Conservation (phyloP, 1,140 invertebrate species). For the Gryon sp. region DNA sequence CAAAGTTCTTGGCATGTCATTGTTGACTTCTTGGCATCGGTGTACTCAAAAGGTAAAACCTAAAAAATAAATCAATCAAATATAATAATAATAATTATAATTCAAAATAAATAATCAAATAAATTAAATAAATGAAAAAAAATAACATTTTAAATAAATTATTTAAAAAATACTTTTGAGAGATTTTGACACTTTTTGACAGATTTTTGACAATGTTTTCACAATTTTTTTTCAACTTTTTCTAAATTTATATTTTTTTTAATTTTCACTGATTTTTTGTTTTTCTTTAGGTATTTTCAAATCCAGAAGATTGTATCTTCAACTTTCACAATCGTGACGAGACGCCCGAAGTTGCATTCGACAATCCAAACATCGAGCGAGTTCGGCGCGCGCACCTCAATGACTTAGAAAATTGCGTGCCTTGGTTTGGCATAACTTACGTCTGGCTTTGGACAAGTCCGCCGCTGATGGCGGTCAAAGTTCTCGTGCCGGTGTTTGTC, state of each 20-base stretch:
- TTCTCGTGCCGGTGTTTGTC: conserved; percentile 82
- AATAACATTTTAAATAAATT: too few relatives aligned
- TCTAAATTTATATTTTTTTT: too few relatives aligned
- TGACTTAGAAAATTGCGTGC: conserved; percentile 85
- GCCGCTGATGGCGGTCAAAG: conserved; percentile 76
- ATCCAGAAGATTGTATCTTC: conserved; percentile 79
- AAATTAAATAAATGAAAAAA: too few relatives aligned
- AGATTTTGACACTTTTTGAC: too few relatives aligned
- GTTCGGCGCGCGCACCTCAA: conserved; percentile 84
- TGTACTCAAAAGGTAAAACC: conserved; percentile 81
- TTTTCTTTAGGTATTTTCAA: conserved; percentile 80
- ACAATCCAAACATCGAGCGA: conserved; percentile 82
- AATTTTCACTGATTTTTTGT: too few relatives aligned
- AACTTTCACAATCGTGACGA: conserved; percentile 58
- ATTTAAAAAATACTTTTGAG: too few relatives aligned
- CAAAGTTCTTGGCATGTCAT: conserved; percentile 82
- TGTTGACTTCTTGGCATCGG: conserved; percentile 80
- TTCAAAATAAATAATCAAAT: too few relatives aligned
- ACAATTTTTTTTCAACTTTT: too few relatives aligned
- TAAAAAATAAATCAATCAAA: conserved; percentile 1
- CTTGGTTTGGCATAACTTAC: conserved; percentile 82
- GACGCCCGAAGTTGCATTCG: conserved; percentile 74
- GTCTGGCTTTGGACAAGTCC: conserved; percentile 83
- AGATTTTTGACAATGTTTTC: too few relatives aligned
- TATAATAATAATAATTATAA: too few relatives aligned